phyloP scores from a whole-genome alignment of 2,797 vertebrate species.

The Enteromius unitaeniatus region DNA sequence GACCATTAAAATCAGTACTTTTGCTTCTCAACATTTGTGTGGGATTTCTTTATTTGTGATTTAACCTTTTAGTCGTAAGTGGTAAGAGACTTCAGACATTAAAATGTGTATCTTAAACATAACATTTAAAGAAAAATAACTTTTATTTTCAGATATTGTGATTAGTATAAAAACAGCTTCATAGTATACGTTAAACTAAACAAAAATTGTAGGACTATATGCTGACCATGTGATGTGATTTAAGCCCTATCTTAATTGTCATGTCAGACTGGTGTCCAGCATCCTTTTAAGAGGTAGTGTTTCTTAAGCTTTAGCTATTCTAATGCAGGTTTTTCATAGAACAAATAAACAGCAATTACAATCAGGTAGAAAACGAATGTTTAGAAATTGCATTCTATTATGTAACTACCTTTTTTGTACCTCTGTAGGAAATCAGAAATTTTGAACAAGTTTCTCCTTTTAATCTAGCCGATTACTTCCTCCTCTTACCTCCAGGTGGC shows the following conservation, averaged over 20 bases:
- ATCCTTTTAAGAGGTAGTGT: background rate
- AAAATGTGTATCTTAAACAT: background rate
- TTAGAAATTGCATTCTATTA: background rate
- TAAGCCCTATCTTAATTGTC: background rate
- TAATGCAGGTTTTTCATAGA: background rate
- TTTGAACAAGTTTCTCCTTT: background rate
- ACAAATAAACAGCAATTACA: background rate
- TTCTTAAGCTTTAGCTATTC: background rate
- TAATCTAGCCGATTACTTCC: conserved; percentile 45
- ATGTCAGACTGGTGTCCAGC: background rate
- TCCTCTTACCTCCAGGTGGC: conserved; percentile 62
- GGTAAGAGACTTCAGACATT: background rate
- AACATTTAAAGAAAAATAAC: conserved; percentile 5
- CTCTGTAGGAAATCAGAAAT: background rate
- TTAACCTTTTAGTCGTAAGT: background rate
- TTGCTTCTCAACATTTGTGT: conserved; percentile 65
- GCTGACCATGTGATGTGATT: background rate
- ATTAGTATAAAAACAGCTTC: background rate
- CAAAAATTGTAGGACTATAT: background rate
- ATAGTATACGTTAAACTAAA: background rate
- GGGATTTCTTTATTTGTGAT: background rate
- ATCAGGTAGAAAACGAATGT: background rate
- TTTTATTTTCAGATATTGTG: conserved; percentile 14
- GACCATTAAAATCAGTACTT: conserved; percentile 76
- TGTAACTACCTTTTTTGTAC: conserved; percentile 20